Evolutionary conservation across 2,888 invertebrate species (phyloP).

Genomic region (Scaeva pyrastri): DNA sequence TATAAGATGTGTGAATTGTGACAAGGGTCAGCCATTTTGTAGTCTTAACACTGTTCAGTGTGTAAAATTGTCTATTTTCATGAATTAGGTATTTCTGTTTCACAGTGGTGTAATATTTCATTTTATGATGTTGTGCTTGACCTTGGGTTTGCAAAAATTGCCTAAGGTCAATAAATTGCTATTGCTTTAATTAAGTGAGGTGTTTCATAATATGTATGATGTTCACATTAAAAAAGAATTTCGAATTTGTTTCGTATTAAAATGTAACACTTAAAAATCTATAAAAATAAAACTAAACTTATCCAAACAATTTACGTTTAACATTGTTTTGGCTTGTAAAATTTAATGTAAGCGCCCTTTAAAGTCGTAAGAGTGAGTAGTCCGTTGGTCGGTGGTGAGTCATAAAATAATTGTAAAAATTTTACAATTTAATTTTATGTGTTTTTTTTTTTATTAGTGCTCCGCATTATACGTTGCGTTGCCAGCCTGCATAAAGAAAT

Average conservation of each 20-base stretch:
- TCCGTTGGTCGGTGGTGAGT: too few species aligned
- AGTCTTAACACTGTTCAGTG: too few species aligned
- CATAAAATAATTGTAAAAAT: conserved; percentile 6
- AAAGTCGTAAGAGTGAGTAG: background rate
- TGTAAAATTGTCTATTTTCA: too few species aligned
- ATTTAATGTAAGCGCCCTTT: conserved; percentile 6
- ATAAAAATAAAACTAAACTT: background rate
- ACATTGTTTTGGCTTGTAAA: background rate
- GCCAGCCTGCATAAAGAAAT: conserved; percentile 7
- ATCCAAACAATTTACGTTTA: background rate
- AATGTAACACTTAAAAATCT: conserved; percentile 8
- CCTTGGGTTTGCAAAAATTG: too few species aligned
- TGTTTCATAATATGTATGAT: background rate
- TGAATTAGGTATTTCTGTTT: too few species aligned
- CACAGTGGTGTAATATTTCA: too few species aligned
- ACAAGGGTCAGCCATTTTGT: too few species aligned
- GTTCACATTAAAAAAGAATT: background rate
- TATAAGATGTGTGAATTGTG: too few species aligned
- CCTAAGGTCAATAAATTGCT: too few species aligned
- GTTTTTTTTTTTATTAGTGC: background rate
- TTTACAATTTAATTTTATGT: conserved; percentile 15
- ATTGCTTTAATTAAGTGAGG: too few species aligned
- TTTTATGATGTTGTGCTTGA: too few species aligned
- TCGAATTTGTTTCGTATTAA: background rate
- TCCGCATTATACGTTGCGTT: background rate